Evolutionary conservation across 1,140 invertebrate species (phyloP).

Genomic region (Pissodes strobi): DNA sequence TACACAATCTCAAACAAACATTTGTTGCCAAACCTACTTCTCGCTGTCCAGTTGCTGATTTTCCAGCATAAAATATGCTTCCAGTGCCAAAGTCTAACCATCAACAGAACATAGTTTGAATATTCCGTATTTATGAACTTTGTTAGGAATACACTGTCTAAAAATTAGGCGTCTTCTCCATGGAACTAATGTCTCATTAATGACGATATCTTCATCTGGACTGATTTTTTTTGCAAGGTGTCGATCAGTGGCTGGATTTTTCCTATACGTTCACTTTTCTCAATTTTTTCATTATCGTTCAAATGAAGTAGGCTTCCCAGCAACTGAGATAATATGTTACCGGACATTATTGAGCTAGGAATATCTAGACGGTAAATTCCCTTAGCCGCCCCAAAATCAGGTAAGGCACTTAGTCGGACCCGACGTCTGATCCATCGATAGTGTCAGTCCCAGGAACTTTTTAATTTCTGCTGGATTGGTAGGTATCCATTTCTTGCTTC

Average conservation of each 20-base stretch:
- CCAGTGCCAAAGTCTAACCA: constrained; percentile 35
- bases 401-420: not conserved
- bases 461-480: no score
- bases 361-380: no score
- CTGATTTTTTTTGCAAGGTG: constrained; percentile 42
- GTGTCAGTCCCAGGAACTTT: not conserved
- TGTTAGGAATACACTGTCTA: no score
- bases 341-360: no score
- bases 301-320: not conserved
- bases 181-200: no score
- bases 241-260: no score
- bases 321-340: no score
- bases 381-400: not conserved
- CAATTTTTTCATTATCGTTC: not conserved
- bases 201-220: constrained; percentile 47
- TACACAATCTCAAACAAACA: constrained; percentile 36
- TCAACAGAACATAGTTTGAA: constrained; percentile 40
- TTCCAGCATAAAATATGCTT: constrained; percentile 40
- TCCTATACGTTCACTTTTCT: no score
- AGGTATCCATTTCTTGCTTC: no score
- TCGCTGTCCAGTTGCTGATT: not conserved
- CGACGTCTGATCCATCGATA: constrained; percentile 12
- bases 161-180: no score
- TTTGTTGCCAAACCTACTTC: constrained; percentile 27
- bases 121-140: constrained; percentile 46